Base-by-base conservation (phyloP, 2,888 invertebrate genomes). In the Thelaira solivaga region DNA sequence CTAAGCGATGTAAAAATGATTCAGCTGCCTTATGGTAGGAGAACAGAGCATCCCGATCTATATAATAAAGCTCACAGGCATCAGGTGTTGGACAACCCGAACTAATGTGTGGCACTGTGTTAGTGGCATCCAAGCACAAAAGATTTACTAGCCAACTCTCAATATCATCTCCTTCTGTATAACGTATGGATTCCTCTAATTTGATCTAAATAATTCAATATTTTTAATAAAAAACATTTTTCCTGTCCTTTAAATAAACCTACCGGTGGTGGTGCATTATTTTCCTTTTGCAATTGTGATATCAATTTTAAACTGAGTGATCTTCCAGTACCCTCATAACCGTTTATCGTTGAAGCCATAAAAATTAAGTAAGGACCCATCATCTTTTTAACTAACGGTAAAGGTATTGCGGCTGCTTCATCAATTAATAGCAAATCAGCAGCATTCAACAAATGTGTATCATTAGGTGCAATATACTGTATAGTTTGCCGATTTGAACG, bases 381-480 rank as follows among this genome's bases (percentile, higher is more conserved):
- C 88, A 98, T 94, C 1, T 94, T 92, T 81, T 96, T 95, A 0
- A 99, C 98, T 83, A 96, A 92, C 0, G 96, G 95, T 72, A 99
- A 90, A 0, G 99, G 99, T 82, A 99, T 99, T 6, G 99, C 99
- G 0, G 99, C 99, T 1, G 99, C 99, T 89, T 99, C 99, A 89
- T 99, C 99, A 71, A 99, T 98, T 0, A 99, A 93, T 31, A 99
- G 91, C 41, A 99, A 89, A 89, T 99, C 99, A 0, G 98, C 98
- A 80, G 98, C 97, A 7, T 96, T 93, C 31, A 99, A 90, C 77
- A 96, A 93, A 72, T 95, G 93, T 51, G 94, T 93, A 89, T 99
- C 98, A 43, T 94, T 94, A 0, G 99, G 98, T 77, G 96, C 94
- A 86, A 99, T 97, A 89, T 99, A 99, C 94, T 98, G 97, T 81